These are phyloP conservation scores for Lutjanus argentimaculatus DNA, from an alignment of 2,797 vertebrate species.

Conservation along the genomic window DNA sequence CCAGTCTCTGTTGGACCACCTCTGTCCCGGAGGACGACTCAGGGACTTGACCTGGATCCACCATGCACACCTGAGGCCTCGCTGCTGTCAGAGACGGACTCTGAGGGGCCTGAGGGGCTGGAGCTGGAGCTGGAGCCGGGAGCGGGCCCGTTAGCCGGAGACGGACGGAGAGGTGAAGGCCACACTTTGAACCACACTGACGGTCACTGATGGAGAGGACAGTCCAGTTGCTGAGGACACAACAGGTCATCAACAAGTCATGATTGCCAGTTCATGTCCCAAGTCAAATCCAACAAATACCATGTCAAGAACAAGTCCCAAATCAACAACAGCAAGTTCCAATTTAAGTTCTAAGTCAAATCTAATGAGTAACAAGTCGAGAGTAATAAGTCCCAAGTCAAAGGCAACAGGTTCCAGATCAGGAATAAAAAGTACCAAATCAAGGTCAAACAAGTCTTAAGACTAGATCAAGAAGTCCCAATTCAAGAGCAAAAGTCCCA, in stretches of 20 bases:
- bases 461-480: not conserved
- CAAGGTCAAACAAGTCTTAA: too few species aligned
- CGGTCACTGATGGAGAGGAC: conserved; percentile 48
- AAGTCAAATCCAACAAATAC: not conserved
- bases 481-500: too few species aligned
- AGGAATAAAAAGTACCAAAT: too few species aligned
- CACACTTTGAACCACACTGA: conserved; percentile 81
- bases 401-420: too few species aligned
- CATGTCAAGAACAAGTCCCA: too few species aligned
- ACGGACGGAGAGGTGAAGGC: conserved; percentile 71
- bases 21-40: conserved; percentile 39
- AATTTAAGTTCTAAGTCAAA: not conserved
- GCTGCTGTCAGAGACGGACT: conserved; percentile 62
- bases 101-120: conserved; percentile 28
- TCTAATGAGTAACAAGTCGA: not conserved
- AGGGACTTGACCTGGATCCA: conserved; percentile 10
- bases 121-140: not conserved
- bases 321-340: too few species aligned
- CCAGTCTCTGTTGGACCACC: conserved; percentile 88
- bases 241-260: not conserved
- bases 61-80: conserved; percentile 43
- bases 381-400: not conserved
- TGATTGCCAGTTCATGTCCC: not conserved
- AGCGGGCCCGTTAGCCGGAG: conserved; percentile 43
- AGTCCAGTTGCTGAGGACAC: conserved; percentile 47